Percentiles rank a stretch among this genome's conserved stretches.
These are phyloP conservation scores for Euzetes globulus DNA, from an alignment of 2,888 invertebrate species.

Conservation along the genomic window DNA sequence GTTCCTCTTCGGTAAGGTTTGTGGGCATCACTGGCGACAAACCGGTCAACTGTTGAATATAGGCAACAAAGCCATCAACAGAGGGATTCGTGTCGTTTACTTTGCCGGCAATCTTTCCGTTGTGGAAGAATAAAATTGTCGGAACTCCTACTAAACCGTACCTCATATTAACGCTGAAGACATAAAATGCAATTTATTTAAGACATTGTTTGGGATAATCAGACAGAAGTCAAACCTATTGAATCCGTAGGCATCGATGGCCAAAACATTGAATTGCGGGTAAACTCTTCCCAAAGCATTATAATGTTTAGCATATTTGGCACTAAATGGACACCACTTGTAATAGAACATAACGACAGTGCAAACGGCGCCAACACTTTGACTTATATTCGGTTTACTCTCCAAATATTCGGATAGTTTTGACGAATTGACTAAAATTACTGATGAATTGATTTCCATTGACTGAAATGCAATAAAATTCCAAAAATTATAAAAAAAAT, in stretches of 20 bases:
- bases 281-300: slow-evolving; percentile 82
- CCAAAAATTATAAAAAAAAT: neutral
- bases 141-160: slow-evolving; percentile 87
- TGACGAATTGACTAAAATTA: slow-evolving; percentile 23
- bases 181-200: slow-evolving; percentile 28
- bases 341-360: slow-evolving; percentile 80
- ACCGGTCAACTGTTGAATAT: slow-evolving; percentile 65
- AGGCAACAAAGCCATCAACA: slow-evolving; percentile 67
- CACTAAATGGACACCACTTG: slow-evolving; percentile 80
- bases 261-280: slow-evolving; percentile 76
- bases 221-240: slow-evolving; percentile 52
- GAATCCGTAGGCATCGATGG: slow-evolving; percentile 76
- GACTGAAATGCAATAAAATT: neutral
- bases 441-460: neutral
- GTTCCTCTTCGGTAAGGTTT: slow-evolving; percentile 44
- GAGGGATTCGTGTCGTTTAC: slow-evolving; percentile 74
- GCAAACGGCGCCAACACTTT: slow-evolving; percentile 45
- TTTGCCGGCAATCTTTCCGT: slow-evolving; percentile 73
- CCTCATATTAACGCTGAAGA: slow-evolving; percentile 63
- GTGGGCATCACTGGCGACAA: slow-evolving; percentile 24
- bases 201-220: neutral
- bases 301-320: slow-evolving; percentile 77
- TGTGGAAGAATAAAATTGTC: slow-evolving; percentile 78
- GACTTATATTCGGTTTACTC: neutral
- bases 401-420: neutral